Evolutionary conservation across 2,888 invertebrate genomes (phyloP).

Genomic region (Clepsis dumicolana): DNA sequence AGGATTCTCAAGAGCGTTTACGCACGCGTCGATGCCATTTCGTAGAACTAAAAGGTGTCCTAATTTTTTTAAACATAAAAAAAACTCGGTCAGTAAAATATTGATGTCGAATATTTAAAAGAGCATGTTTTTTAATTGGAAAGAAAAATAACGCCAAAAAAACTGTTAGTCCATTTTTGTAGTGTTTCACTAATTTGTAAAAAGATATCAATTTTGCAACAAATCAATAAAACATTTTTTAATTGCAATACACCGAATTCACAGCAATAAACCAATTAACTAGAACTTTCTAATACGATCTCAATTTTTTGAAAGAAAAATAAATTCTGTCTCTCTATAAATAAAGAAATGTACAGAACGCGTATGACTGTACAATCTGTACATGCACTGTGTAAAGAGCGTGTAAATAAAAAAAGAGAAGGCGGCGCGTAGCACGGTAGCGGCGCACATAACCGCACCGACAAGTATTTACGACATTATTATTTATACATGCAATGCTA

Average conservation of each 20-base stretch:
- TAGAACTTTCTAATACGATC: constrained; percentile 33
- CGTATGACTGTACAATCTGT: constrained; percentile 7
- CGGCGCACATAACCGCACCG: constrained; percentile 75
- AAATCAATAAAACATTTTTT: constrained; percentile 9
- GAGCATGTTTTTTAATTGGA: constrained; percentile 17
- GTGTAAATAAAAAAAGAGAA: constrained; percentile 53
- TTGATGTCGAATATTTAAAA: neutral
- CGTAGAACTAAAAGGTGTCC: neutral
- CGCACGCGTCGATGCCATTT: constrained; percentile 44
- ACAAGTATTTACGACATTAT: constrained; percentile 81
- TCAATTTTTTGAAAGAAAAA: neutral
- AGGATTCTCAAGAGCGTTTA: neutral
- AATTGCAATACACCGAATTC: constrained; percentile 28
- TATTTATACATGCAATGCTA: constrained; percentile 82
- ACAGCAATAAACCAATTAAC: constrained; percentile 41
- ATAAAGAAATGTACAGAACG: neutral
- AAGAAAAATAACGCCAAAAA: neutral
- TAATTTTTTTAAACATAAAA: neutral
- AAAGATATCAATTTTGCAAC: constrained; percentile 5
- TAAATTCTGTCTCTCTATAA: neutral
- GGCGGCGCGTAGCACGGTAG: constrained; percentile 79
- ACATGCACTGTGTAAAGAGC: constrained; percentile 44
- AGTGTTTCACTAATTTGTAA: constrained; percentile 10
- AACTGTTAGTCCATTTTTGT: constrained; percentile 1
- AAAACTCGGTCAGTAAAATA: neutral